Evolutionary conservation across 2,888 invertebrate genomes (phyloP), one percentile per base, ranked within the genome.

Genomic region (Leptopilina myrica): DNA sequence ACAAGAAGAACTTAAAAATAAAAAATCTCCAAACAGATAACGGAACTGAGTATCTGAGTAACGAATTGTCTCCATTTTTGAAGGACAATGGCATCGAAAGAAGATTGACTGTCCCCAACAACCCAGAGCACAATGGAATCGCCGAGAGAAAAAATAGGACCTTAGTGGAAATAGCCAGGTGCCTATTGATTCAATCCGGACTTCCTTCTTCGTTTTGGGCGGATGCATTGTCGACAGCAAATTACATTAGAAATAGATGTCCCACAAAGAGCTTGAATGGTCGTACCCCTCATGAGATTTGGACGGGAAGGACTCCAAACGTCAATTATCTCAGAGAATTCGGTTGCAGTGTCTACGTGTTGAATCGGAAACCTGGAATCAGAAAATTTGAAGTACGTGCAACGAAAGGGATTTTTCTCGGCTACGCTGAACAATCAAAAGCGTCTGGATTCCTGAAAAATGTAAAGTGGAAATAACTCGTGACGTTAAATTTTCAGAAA

Each of bases 71-170:
- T 53, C 12, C 7, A 53, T 12, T 53, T 53, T 53, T 53, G 53
- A 53, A 53, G 53, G 14, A 11, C 11, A 53, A 53, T 11, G 53
- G 53, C 53, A 53, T 53, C 53, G 12, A 53, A 11, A 11, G 53
- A 53, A 53, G 14, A 53, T 14, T 53, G 2, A 53, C 53, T 53
- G 53, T 53, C 11, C 14, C 53, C 5, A 14, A 53, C 53, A 53
- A 53, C 14, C 53, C 53, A 12, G 14, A 53, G 11, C 53, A 53
- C 14, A 53, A 53, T 12, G 53, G 53, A 1, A 64, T 84, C 11
- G 86, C 89, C 1, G 90, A 90, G 78, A 62, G 88, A 8, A 85
- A 87, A 69, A 82, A 84, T 33, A 43, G 69, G 43, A 77, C 76
- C n/a, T 43, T 82, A 8, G 14, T 67, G 12, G 64, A 59, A 14